Percentiles rank a stretch among this genome's conserved stretches.
Evolutionary conservation across 2,888 invertebrate species (phyloP).

Genomic region (Odontocerum albicorne): DNA sequence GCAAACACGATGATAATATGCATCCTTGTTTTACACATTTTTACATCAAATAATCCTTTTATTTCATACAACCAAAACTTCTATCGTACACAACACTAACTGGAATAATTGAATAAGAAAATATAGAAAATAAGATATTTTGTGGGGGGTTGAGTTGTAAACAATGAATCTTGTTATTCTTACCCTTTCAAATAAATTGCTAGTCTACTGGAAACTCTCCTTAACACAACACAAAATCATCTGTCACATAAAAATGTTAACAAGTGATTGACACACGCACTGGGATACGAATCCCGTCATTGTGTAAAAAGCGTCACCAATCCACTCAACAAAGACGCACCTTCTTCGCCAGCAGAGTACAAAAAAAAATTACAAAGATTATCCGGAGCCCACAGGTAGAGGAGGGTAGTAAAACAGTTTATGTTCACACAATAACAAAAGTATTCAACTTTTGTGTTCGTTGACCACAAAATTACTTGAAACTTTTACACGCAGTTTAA

Average conservation of each 20-base stretch:
- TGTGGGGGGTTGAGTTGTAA: too few species aligned
- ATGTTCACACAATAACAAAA: slow-evolving; percentile 2
- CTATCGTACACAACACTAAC: too few species aligned
- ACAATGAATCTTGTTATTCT: not conserved
- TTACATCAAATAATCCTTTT: too few species aligned
- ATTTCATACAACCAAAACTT: too few species aligned
- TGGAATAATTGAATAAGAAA: too few species aligned
- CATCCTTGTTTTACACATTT: too few species aligned
- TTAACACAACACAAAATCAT: slow-evolving; percentile 4
- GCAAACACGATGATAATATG: too few species aligned
- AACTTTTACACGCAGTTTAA: slow-evolving; percentile 1
- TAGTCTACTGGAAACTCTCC: not conserved
- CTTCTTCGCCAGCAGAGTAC: not conserved
- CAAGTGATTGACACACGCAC: slow-evolving; percentile 23
- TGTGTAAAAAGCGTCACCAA: slow-evolving; percentile 18
- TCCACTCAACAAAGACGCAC: slow-evolving; percentile 15
- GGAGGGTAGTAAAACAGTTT: slow-evolving; percentile 10
- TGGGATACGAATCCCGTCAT: slow-evolving; percentile 23
- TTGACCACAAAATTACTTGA: slow-evolving; percentile 6
- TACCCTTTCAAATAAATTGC: slow-evolving; percentile 3
- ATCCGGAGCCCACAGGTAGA: slow-evolving; percentile 1
- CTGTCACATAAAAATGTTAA: slow-evolving; percentile 8
- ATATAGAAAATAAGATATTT: too few species aligned
- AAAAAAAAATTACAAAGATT: not conserved
- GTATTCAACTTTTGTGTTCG: not conserved